phyloP scores from a whole-genome alignment of 2,113 vertebrate species.

The Uropsilus gracilis region DNA sequence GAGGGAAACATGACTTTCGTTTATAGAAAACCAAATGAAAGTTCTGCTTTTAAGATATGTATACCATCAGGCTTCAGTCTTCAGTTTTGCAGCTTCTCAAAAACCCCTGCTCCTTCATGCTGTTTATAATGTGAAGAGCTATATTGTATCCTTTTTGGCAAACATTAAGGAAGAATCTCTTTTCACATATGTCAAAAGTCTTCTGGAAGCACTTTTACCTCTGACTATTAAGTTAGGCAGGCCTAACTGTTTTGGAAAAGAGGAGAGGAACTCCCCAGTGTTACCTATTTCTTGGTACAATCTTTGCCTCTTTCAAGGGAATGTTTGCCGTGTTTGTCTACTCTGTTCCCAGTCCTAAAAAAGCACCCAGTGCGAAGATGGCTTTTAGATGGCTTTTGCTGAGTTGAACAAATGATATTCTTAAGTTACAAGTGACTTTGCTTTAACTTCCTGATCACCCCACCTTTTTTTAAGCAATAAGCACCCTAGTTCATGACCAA shows the following conservation, averaged over 20 bases:
- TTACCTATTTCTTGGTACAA: neutral
- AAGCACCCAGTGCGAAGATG: neutral
- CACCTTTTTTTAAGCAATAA: neutral
- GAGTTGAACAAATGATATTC: neutral
- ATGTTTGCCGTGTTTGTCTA: neutral
- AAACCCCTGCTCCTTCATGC: neutral
- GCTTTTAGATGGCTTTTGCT: neutral
- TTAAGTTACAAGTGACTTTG: neutral
- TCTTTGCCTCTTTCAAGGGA: neutral
- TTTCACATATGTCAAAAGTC: neutral
- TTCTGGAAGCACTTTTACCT: neutral
- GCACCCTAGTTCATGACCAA: neutral
- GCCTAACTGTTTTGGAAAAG: neutral
- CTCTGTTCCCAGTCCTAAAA: neutral
- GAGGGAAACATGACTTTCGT: slow-evolving; percentile 45
- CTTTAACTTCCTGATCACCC: neutral
- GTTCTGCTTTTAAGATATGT: neutral
- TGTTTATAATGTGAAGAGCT: slow-evolving; percentile 21
- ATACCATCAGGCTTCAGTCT: slow-evolving; percentile 12
- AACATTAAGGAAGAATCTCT: neutral
- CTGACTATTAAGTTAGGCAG: neutral
- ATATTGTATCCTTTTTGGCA: no score
- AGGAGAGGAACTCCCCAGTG: neutral
- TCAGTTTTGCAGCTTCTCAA: slow-evolving; percentile 27
- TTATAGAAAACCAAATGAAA: slow-evolving; percentile 39